Percentiles rank a stretch among this genome's conserved stretches.
Evolutionary conservation across 2,113 vertebrate species (phyloP).

Genomic region (Aythya baeri): DNA sequence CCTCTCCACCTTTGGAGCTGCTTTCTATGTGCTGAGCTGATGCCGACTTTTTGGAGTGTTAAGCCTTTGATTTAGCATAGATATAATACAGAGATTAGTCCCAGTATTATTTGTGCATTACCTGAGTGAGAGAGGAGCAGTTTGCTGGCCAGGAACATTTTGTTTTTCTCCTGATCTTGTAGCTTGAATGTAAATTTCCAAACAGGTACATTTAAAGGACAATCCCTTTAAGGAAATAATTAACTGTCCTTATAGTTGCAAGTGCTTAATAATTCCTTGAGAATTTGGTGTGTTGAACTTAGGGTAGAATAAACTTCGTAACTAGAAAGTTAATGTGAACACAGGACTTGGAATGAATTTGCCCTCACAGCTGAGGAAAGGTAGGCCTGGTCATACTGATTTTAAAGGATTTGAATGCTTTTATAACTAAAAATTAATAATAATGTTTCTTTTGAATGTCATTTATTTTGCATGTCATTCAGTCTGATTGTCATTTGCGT

Average conservation of each 20-base stretch:
- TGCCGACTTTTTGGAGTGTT: slow-evolving; percentile 68
- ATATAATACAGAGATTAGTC: slow-evolving; percentile 51
- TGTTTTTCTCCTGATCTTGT: not conserved
- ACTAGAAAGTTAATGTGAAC: not conserved
- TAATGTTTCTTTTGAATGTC: not conserved
- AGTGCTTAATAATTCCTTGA: not conserved
- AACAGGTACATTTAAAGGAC: not conserved
- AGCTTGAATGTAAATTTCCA: not conserved
- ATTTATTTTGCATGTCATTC: not conserved
- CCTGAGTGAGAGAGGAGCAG: not conserved
- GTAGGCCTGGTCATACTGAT: not conserved
- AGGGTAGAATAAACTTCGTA: fast-evolving
- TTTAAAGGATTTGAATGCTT: not conserved
- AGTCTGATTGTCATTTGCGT: not conserved
- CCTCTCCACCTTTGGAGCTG: slow-evolving; percentile 32
- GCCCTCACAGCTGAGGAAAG: not conserved
- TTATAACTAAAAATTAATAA: not conserved
- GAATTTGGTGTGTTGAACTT: not conserved
- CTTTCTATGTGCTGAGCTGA: slow-evolving; percentile 61
- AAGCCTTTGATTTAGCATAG: slow-evolving; percentile 32
- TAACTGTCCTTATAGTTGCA: not conserved
- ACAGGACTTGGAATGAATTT: not conserved
- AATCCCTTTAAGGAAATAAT: not conserved
- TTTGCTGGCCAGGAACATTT: not conserved
- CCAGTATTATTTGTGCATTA: slow-evolving; percentile 31